phyloP scores from a whole-genome alignment of 2,888 invertebrate species.

The Girardia tigrina region DNA sequence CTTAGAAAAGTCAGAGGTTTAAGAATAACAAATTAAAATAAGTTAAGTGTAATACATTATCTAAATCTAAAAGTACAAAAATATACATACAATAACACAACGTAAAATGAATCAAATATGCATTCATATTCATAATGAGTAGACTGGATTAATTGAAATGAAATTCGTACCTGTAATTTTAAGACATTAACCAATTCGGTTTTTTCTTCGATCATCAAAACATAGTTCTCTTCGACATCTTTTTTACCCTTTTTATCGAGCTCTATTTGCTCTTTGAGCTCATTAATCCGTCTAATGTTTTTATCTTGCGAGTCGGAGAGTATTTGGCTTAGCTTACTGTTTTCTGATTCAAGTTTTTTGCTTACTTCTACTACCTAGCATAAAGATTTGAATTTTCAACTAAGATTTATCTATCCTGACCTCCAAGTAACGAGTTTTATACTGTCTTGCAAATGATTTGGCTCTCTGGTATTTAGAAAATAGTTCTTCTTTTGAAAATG shows the following conservation, averaged over 20 bases:
- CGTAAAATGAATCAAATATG: no score
- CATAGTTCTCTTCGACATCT: constrained; percentile 65
- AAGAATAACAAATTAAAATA: no score
- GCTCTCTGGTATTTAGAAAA: constrained; percentile 66
- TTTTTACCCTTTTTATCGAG: constrained; percentile 78
- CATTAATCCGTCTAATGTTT: constrained; percentile 55
- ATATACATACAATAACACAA: no score
- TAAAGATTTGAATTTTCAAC: neutral
- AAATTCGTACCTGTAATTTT: constrained; percentile 60
- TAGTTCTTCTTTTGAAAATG: constrained; percentile 68
- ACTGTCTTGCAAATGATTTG: constrained; percentile 69
- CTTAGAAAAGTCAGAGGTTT: no score
- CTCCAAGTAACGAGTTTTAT: constrained; percentile 71
- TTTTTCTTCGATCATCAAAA: constrained; percentile 74
- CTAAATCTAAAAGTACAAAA: no score
- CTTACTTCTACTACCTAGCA: constrained; percentile 59
- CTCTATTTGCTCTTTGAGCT: constrained; percentile 73
- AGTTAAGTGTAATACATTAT: no score
- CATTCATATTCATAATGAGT: no score
- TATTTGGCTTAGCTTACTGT: constrained; percentile 40
- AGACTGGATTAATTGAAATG: no score
- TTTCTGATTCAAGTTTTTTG: constrained; percentile 53
- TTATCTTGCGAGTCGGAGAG: constrained; percentile 47
- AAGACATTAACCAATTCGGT: constrained; percentile 70
- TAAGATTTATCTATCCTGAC: constrained; percentile 47